Conservation (phyloP, 2,113 vertebrate genomes). For the Xyliphius kryptos region DNA sequence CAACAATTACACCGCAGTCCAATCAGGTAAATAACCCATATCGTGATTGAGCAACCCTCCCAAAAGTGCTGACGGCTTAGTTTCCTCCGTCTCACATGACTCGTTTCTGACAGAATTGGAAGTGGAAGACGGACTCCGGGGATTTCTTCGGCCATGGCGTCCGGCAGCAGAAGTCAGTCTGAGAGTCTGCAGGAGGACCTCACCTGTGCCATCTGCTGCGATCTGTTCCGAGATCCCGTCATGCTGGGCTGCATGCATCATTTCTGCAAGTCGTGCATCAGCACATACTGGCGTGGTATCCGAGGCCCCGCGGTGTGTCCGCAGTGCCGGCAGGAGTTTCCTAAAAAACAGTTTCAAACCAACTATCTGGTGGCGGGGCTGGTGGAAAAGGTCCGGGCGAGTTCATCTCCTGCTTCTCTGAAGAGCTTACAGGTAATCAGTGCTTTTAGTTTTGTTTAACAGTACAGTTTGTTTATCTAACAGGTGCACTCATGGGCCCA, state of each 20-base stretch:
- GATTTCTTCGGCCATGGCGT: constrained; percentile 19
- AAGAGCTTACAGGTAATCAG: constrained; percentile 60
- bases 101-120: constrained; percentile 17
- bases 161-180: constrained; percentile 33
- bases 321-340: constrained; percentile 70
- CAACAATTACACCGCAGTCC: no score
- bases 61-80: constrained; percentile 3
- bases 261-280: constrained; percentile 78
- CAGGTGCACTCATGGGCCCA: no score
- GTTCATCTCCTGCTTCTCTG: constrained; percentile 46
- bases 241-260: constrained; percentile 85
- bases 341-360: constrained; percentile 61
- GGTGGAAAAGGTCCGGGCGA: constrained; percentile 73
- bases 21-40: not conserved
- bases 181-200: constrained; percentile 73
- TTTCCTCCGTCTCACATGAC: not conserved
- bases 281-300: constrained; percentile 65
- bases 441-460: not conserved
- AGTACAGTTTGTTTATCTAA: no score
- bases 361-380: constrained; percentile 75
- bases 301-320: constrained; percentile 67
- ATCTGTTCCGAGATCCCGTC: constrained; percentile 76
- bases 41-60: not conserved
- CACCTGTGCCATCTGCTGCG: constrained; percentile 79
- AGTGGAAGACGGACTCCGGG: constrained; percentile 24